phyloP scores from a whole-genome alignment of 2,888 invertebrate genomes.

The Platycheirus rosarum region DNA sequence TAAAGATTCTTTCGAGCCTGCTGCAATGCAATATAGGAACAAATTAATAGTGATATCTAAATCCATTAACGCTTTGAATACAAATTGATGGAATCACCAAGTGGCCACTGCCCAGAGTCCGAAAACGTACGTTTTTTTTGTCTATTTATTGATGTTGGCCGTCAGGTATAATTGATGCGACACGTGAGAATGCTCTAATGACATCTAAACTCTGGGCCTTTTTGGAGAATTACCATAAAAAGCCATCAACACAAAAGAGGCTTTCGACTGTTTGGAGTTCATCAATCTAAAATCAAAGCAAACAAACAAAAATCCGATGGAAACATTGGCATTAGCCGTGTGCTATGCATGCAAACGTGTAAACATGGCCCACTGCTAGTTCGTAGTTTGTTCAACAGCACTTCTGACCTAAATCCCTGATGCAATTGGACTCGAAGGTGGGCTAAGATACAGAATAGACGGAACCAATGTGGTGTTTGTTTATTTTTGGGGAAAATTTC shows the following conservation, averaged over 20 bases:
- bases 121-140: slow-evolving; percentile 21
- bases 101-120: slow-evolving; percentile 25
- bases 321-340: slow-evolving; percentile 41
- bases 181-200: slow-evolving; percentile 63
- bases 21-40: not conserved
- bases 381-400: slow-evolving; percentile 24
- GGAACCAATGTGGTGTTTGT: slow-evolving; percentile 16
- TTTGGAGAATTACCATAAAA: slow-evolving; percentile 53
- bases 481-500: slow-evolving; percentile 56
- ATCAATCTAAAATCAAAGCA: slow-evolving; percentile 27
- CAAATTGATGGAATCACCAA: slow-evolving; percentile 47
- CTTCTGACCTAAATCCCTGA: slow-evolving; percentile 66
- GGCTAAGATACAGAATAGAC: slow-evolving; percentile 7
- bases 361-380: slow-evolving; percentile 32
- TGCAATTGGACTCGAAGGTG: slow-evolving; percentile 61
- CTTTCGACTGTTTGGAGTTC: slow-evolving; percentile 14
- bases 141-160: slow-evolving; percentile 52
- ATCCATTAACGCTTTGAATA: slow-evolving; percentile 56
- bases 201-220: slow-evolving; percentile 52
- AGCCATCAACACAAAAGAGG: slow-evolving; percentile 28
- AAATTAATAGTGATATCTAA: slow-evolving; percentile 35
- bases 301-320: slow-evolving; percentile 44
- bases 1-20: not conserved
- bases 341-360: slow-evolving; percentile 12
- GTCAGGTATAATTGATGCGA: slow-evolving; percentile 60